Conservation (phyloP, 2,888 invertebrate species). For the Thecophora atra region DNA sequence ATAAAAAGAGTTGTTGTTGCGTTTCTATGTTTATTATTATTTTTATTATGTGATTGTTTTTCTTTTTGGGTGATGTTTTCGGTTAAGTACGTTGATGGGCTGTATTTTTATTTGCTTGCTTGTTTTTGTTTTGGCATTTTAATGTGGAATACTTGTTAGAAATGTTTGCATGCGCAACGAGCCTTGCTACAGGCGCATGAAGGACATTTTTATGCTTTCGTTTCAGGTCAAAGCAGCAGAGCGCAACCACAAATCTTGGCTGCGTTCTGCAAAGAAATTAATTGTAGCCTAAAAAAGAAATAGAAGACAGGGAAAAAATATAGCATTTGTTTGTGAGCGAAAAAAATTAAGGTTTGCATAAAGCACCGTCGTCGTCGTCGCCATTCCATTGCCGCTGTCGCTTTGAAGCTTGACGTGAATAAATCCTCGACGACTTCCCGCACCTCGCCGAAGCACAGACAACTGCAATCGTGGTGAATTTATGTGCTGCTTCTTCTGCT, state of each 20-base stretch:
- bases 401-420: slow-evolving; percentile 17
- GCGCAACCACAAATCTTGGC: slow-evolving; percentile 1
- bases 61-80: not conserved
- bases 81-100: too few relatives aligned
- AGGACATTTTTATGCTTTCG: slow-evolving; percentile 26
- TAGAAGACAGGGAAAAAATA: not conserved
- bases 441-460: not conserved
- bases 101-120: not conserved
- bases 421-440: not conserved
- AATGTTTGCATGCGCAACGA: slow-evolving; percentile 23
- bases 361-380: not conserved
- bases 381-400: slow-evolving; percentile 6
- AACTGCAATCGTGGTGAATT: slow-evolving; percentile 16
- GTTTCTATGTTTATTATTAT: not conserved
- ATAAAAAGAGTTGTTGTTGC: slow-evolving; percentile 2
- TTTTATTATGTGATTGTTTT: not conserved
- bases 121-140: not conserved
- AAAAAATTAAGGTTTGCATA: slow-evolving; percentile 14
- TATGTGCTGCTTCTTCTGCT: slow-evolving; percentile 1
- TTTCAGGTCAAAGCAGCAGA: slow-evolving; percentile 29
- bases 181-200: slow-evolving; percentile 22
- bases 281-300: not conserved
- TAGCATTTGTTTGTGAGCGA: too few relatives aligned
- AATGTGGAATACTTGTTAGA: slow-evolving; percentile 28
- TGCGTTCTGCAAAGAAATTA: not conserved